Base-by-base conservation (phyloP, 2,888 invertebrate species). In the Tenthredo notha region DNA sequence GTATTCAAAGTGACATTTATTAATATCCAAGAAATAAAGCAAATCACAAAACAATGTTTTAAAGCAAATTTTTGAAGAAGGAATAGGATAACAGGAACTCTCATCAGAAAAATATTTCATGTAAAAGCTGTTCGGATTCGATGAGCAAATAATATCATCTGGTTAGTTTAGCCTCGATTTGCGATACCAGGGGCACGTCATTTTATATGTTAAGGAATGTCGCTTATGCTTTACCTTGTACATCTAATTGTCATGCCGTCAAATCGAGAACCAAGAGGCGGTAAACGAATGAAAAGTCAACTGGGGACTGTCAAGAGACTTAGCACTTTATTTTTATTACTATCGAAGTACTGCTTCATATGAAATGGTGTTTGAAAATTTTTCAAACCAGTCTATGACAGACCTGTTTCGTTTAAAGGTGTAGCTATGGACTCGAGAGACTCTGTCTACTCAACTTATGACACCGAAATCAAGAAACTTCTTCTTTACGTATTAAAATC, bases 401-500 rank as follows among this genome's bases (percentile, higher is more conserved):
- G 67, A 67, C 67, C 67, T 67, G 67, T 33, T 67, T 67, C 33
- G 29, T 29, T 21, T 33, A 33, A 15, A 67, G 33, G 67, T 67
- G 29, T 67, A 29, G 67, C 67, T 67, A 67, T 67, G 67, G 67
- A 67, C 33, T 12, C 33, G n/a, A 33, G 33, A 67, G 33, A 67
- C 12, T 67, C 67, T 10, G 25, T 33, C 6, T 67, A 67, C 33
- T 21, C 67, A 67, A 33, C 67, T 67, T 67, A 67, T 33, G 67
- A 67, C 67, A 67, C 7, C 29, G 29, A 67, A 33, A 33, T 67
- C 10, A 5, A 15, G 15, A 6, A 33, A 29, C 67, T 67, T 33
- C 18, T 67, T 25, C 25, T 67, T 18, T 4, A 67, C 67, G 33
- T 33, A 25, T 33, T 67, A 6, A 25, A 67, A 67, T 33, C 25